Percentiles rank a stretch among this genome's conserved stretches.
phyloP scores from a whole-genome alignment of 2,888 invertebrate genomes.

The Chydorus sphaericus region DNA sequence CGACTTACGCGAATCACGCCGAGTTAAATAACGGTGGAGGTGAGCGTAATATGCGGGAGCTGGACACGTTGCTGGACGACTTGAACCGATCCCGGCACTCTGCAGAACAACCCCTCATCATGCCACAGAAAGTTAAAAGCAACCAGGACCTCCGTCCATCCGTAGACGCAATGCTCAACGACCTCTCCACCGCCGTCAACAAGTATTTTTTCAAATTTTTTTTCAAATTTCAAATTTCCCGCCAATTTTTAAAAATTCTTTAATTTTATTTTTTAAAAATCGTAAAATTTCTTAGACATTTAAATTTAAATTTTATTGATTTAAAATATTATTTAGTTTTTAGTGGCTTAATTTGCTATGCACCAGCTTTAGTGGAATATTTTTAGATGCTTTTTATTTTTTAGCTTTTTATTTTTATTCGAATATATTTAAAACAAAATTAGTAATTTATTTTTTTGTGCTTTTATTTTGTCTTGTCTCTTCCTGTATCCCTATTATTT shows the following conservation, averaged over 20 bases:
- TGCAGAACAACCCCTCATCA: neutral
- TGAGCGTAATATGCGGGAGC: neutral
- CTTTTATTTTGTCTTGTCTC: neutral
- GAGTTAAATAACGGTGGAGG: neutral
- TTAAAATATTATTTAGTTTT: no score
- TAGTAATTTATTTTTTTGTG: neutral
- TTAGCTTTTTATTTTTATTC: no score
- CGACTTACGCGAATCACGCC: constrained; percentile 1
- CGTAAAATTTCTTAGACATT: no score
- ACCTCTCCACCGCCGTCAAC: constrained; percentile 51
- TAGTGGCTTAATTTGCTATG: no score
- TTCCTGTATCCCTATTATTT: neutral
- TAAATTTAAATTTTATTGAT: no score
- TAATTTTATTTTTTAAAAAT: neutral
- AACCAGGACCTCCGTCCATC: constrained; percentile 43
- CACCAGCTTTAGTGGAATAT: neutral
- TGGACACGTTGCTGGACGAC: constrained; percentile 79
- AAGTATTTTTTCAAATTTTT: neutral
- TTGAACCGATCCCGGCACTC: constrained; percentile 37
- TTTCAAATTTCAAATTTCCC: neutral
- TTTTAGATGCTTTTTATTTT: neutral
- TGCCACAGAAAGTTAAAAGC: neutral
- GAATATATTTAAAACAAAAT: no score
- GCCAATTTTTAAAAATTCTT: no score
- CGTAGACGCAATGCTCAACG: constrained; percentile 78